phyloP scores from a whole-genome alignment of 2,113 vertebrate genomes.

The Pyrgilauda ruficollis region DNA sequence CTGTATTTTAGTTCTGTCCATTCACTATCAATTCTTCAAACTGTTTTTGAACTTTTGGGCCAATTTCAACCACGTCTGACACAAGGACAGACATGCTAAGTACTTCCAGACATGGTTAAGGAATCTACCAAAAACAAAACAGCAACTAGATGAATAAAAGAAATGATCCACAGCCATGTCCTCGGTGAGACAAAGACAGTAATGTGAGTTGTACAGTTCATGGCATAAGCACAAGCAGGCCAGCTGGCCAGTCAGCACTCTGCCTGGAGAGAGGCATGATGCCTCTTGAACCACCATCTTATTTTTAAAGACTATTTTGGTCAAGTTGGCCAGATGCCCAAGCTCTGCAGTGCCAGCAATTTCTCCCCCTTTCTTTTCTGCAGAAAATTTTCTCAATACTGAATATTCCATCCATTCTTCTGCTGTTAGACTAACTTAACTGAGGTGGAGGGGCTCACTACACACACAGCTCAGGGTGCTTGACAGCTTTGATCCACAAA shows the following conservation, averaged over 20 bases:
- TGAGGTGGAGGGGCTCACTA: too few relatives aligned
- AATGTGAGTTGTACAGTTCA: accelerated
- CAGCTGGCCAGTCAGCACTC: not conserved
- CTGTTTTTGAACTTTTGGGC: not conserved
- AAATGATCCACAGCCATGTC: not conserved
- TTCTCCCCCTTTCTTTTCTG: too few relatives aligned
- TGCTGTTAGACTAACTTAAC: too few relatives aligned
- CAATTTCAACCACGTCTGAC: not conserved
- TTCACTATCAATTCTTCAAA: not conserved
- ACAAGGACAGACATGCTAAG: not conserved
- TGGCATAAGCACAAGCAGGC: not conserved
- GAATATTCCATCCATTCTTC: too few relatives aligned
- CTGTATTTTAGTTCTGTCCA: not conserved
- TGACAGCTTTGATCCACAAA: too few relatives aligned
- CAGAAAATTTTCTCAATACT: too few relatives aligned
- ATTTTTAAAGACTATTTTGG: too few relatives aligned
- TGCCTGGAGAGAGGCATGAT: not conserved
- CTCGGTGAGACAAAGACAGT: not conserved
- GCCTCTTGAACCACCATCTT: too few relatives aligned
- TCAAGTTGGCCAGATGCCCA: too few relatives aligned
- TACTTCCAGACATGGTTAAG: not conserved
- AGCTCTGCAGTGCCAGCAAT: too few relatives aligned
- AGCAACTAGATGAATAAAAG: not conserved
- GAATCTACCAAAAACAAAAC: not conserved
- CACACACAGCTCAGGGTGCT: too few relatives aligned